Conservation (phyloP, 2,888 invertebrate genomes). For the Cryptocheilus praepositus region DNA sequence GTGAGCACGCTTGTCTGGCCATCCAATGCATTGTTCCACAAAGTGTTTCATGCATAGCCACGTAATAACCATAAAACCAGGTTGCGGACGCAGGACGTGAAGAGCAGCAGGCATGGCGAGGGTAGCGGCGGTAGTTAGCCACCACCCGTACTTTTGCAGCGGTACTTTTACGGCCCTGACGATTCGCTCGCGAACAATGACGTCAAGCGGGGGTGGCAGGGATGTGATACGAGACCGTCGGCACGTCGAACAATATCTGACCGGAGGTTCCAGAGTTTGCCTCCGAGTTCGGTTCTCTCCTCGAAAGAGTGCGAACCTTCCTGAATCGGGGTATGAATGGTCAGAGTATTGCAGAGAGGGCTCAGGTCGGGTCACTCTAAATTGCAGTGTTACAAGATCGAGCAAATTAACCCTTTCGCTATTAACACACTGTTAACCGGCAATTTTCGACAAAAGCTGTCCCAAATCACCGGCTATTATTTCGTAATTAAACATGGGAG, state of each 20-base stretch:
- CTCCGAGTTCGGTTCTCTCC: not conserved
- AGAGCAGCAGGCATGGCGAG: not conserved
- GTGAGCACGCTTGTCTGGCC: not conserved
- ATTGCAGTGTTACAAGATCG: too few species aligned
- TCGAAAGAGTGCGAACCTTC: slow-evolving; percentile 28
- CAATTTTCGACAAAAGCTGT: too few species aligned
- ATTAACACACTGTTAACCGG: too few species aligned
- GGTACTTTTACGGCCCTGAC: slow-evolving; percentile 12
- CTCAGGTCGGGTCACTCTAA: too few species aligned
- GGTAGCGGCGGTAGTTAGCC: not conserved
- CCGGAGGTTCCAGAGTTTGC: too few species aligned
- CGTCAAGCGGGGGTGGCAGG: not conserved
- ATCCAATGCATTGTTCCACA: not conserved
- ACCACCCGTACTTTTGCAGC: slow-evolving; percentile 6
- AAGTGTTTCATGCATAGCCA: slow-evolving; percentile 11
- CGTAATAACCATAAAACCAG: slow-evolving; percentile 10
- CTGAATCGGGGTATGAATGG: slow-evolving; percentile 29
- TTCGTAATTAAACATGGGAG: too few species aligned
- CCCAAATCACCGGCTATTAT: too few species aligned
- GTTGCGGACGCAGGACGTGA: slow-evolving; percentile 7
- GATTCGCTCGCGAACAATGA: slow-evolving; percentile 13
- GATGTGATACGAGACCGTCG: too few species aligned
- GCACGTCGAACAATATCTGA: too few species aligned
- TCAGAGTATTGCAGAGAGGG: not conserved
- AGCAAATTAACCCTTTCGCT: too few species aligned